Evolutionary conservation across 2,113 vertebrate species (phyloP).

Genomic region (Lepidothrix coronata): DNA sequence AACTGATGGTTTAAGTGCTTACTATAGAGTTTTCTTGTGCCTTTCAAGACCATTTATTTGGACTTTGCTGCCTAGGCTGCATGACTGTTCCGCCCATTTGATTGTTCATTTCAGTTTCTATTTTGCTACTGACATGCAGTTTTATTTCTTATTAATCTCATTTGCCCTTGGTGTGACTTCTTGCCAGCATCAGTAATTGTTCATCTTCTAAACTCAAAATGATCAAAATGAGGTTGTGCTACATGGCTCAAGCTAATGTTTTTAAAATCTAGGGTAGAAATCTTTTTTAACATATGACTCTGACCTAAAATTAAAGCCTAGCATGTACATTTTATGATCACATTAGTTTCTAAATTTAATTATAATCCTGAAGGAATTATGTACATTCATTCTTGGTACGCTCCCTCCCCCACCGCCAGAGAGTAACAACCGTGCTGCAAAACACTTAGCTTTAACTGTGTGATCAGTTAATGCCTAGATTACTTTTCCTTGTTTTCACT

Average conservation of each 20-base stretch:
- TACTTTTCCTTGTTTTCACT: not conserved
- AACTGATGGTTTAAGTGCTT: not conserved
- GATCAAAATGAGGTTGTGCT: constrained; percentile 11
- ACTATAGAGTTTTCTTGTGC: not conserved
- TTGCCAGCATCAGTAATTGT: constrained; percentile 9
- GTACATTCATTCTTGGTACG: not conserved
- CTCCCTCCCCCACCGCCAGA: not conserved
- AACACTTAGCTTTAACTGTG: not conserved
- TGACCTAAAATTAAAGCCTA: constrained; percentile 6
- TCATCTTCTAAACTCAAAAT: constrained; percentile 4
- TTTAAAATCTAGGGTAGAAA: not conserved
- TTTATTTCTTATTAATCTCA: constrained; percentile 32
- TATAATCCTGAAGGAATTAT: not conserved
- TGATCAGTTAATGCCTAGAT: not conserved
- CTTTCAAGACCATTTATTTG: not conserved
- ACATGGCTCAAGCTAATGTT: not conserved
- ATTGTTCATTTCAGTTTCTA: constrained; percentile 24
- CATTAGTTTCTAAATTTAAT: not conserved
- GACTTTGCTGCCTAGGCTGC: not conserved
- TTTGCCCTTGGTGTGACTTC: constrained; percentile 30
- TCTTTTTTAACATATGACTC: not conserved
- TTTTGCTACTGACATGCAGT: not conserved
- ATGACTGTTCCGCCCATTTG: not conserved
- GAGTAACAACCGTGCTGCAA: not conserved
- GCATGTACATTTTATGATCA: constrained; percentile 8